Percentiles rank a stretch among this genome's conserved stretches.
phyloP scores from a whole-genome alignment of 2,113 vertebrate species.

The Cottus gobio region DNA sequence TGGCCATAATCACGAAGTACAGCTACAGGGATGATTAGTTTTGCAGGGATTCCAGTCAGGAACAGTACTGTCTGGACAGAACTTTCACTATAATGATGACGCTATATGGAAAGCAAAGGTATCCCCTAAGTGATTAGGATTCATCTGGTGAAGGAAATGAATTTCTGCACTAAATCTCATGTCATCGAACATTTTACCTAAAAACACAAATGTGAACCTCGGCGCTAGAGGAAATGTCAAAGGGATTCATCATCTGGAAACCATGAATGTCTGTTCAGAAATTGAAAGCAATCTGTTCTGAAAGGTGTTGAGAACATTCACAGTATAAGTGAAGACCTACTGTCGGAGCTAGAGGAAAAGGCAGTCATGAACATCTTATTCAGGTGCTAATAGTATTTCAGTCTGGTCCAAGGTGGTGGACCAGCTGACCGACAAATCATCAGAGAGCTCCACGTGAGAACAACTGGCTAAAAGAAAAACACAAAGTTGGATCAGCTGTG shows the following conservation, averaged over 20 bases:
- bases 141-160: not conserved
- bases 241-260: not conserved
- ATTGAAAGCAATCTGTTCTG: not conserved
- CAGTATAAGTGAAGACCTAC: not conserved
- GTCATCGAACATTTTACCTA: not conserved
- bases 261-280: not conserved
- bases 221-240: not conserved
- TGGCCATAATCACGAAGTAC: not conserved
- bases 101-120: not conserved
- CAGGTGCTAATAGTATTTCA: not conserved
- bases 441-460: not conserved
- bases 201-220: not conserved
- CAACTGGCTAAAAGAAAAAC: not conserved
- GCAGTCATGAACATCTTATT: not conserved
- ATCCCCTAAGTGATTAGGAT: not conserved
- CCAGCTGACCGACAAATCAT: not conserved
- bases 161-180: not conserved
- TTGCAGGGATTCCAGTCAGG: not conserved
- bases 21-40: not conserved
- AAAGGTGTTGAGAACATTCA: not conserved
- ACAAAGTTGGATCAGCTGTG: not conserved
- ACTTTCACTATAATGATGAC: not conserved
- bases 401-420: not conserved
- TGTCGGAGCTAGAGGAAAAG: not conserved
- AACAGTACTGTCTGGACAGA: not conserved